These are phyloP conservation scores for Noctua fimbriata DNA, from an alignment of 2,888 invertebrate genomes.

Conservation along the genomic window DNA sequence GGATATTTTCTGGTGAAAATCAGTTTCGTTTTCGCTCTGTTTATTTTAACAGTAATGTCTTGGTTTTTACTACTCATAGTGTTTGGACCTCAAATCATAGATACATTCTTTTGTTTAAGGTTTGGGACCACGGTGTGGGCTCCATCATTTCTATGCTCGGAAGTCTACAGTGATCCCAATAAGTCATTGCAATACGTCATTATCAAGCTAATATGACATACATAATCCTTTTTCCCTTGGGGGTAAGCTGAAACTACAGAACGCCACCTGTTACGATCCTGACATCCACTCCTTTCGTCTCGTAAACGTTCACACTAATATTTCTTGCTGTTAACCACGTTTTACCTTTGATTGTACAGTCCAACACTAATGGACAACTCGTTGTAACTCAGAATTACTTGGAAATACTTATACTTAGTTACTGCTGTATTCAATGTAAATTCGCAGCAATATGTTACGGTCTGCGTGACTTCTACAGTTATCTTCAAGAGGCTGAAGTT, in stretches of 20 bases:
- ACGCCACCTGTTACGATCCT: neutral
- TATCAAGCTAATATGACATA: neutral
- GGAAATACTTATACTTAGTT: neutral
- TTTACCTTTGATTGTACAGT: neutral
- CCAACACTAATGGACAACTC: neutral
- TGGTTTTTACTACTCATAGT: neutral
- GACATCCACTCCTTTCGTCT: neutral
- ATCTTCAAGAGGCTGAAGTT: conserved; percentile 38
- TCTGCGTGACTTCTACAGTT: conserved; percentile 42
- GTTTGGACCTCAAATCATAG: neutral
- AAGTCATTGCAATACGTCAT: neutral
- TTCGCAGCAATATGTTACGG: conserved; percentile 23
- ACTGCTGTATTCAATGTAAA: conserved; percentile 12
- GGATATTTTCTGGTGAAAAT: neutral
- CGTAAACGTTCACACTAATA: neutral
- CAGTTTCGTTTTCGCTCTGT: neutral
- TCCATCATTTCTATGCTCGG: neutral
- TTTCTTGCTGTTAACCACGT: neutral
- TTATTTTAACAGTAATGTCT: neutral
- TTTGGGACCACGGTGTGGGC: neutral
- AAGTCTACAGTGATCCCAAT: neutral
- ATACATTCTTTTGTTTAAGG: neutral
- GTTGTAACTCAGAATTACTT: neutral
- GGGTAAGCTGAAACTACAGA: neutral
- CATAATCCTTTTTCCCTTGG: neutral